phyloP scores from a whole-genome alignment of 2,113 vertebrate genomes.

The Macaca fascicularis region DNA sequence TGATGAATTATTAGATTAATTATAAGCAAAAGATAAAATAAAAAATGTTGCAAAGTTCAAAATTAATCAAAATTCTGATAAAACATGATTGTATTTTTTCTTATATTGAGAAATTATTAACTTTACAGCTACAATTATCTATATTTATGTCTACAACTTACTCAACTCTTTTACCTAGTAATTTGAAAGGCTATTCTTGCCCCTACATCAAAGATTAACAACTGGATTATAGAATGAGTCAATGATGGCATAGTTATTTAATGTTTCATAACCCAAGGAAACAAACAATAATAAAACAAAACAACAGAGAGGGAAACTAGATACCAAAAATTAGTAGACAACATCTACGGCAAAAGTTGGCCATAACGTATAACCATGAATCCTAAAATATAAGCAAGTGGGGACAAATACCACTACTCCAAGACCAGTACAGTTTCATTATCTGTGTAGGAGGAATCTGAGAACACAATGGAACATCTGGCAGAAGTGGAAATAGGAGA shows the following conservation, averaged over 20 bases:
- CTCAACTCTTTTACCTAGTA: background rate
- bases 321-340: background rate
- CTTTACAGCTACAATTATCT: background rate
- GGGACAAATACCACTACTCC: background rate
- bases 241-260: background rate
- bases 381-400: background rate
- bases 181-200: background rate
- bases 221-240: background rate
- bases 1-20: background rate
- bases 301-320: background rate
- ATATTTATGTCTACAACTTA: background rate
- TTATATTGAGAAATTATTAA: background rate
- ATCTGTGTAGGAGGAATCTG: background rate
- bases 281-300: background rate
- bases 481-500: background rate
- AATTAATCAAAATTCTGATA: conserved; percentile 19
- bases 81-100: background rate
- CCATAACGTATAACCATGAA: background rate
- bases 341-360: background rate
- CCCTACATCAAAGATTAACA: background rate
- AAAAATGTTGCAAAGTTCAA: background rate
- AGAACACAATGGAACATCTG: background rate
- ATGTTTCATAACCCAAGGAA: background rate
- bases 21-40: background rate
- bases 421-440: background rate